phyloP scores from a whole-genome alignment of 2,113 vertebrate genomes.

The Propithecus coquereli region DNA sequence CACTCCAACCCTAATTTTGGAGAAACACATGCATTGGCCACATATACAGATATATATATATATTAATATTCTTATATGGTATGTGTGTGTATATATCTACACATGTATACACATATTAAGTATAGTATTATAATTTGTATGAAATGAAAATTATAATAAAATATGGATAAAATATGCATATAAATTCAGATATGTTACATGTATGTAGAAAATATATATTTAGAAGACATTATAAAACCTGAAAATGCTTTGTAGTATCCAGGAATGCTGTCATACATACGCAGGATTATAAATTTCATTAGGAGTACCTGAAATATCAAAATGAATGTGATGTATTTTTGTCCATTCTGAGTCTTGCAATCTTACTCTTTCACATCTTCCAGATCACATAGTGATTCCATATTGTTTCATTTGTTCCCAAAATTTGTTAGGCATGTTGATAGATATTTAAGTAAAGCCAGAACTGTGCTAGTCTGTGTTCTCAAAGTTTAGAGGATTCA shows the following conservation, averaged over 20 bases:
- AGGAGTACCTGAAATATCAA: background rate
- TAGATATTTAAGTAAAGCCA: background rate
- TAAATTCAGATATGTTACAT: background rate
- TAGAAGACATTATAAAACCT: background rate
- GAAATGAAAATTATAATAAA: background rate
- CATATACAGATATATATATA: background rate
- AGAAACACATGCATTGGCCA: background rate
- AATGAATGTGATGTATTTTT: background rate
- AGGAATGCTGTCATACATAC: background rate
- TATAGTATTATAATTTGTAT: background rate
- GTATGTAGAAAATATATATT: background rate
- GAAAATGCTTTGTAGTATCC: background rate
- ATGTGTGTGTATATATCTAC: background rate
- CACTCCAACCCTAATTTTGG: background rate
- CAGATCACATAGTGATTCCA: background rate
- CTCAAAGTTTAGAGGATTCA: background rate
- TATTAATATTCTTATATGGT: background rate
- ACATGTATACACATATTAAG: background rate
- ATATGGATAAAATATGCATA: background rate
- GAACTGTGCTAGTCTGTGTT: background rate
- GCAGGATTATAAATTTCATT: background rate
- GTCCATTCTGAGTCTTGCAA: background rate
- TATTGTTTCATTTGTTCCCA: background rate
- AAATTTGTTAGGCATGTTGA: background rate
- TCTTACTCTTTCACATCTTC: background rate